These are phyloP conservation scores for Netelia fuscicornis DNA, from an alignment of 2,888 invertebrate genomes.

Conservation along the genomic window DNA sequence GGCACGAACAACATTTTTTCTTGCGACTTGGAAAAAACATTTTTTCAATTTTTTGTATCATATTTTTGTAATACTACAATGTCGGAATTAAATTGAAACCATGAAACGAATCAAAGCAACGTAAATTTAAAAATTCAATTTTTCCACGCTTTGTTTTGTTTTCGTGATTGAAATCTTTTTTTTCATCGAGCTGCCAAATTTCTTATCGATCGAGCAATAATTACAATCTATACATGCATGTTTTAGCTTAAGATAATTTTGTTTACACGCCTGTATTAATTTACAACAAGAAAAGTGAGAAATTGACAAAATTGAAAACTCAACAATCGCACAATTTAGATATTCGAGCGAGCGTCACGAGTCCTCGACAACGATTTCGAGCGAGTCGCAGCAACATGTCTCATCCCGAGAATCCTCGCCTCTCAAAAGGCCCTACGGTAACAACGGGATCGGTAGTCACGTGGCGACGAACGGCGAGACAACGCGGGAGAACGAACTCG, in stretches of 20 bases:
- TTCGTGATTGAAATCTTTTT: no score
- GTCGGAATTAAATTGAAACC: no score
- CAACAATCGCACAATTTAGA: constrained; percentile 68
- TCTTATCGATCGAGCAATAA: neutral
- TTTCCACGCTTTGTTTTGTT: no score
- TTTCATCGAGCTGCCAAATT: neutral
- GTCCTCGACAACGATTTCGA: constrained; percentile 74
- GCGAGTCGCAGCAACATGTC: constrained; percentile 72
- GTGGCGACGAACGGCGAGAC: constrained; percentile 71
- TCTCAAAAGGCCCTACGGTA: constrained; percentile 71
- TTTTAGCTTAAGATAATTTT: neutral
- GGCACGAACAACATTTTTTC: no score
- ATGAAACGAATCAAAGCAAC: no score
- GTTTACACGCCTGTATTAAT: neutral
- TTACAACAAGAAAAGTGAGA: constrained; percentile 27
- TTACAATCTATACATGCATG: neutral
- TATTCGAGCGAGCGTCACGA: constrained; percentile 80
- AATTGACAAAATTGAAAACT: constrained; percentile 11
- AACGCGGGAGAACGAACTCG: constrained; percentile 59
- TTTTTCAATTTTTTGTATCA: no score
- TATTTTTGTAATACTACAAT: no score
- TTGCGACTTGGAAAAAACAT: no score
- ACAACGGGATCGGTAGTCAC: constrained; percentile 60
- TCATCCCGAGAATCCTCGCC: constrained; percentile 77
- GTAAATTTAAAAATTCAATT: no score